phyloP scores from a whole-genome alignment of 2,888 invertebrate species.

The Polia nebulosa region DNA sequence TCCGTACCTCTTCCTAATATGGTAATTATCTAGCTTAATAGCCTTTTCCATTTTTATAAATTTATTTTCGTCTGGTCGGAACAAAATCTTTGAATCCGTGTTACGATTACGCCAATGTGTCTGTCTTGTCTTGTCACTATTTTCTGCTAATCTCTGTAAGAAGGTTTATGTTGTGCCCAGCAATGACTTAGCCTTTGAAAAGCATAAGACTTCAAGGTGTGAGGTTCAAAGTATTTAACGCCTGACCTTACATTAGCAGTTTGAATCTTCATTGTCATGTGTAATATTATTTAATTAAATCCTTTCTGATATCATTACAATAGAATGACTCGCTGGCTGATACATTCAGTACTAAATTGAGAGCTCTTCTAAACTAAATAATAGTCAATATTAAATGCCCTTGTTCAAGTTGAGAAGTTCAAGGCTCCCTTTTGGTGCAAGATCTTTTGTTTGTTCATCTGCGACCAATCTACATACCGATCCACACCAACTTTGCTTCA shows the following conservation, averaged over 20 bases:
- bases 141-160: no score
- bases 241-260: not conserved
- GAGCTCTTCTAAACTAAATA: slow-evolving; percentile 56
- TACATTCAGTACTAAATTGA: slow-evolving; percentile 41
- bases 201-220: not conserved
- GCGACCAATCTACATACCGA: slow-evolving; percentile 54
- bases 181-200: no score
- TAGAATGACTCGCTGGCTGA: slow-evolving; percentile 29
- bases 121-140: not conserved
- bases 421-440: slow-evolving; percentile 57
- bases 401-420: slow-evolving; percentile 63
- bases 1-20: no score
- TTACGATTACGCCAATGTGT: no score
- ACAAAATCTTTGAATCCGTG: not conserved
- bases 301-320: slow-evolving; percentile 22
- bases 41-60: not conserved
- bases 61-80: no score
- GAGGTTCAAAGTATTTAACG: slow-evolving; percentile 1
- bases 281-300: slow-evolving; percentile 36
- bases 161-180: not conserved
- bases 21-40: no score
- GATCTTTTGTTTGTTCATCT: slow-evolving; percentile 59
- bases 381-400: slow-evolving; percentile 57
- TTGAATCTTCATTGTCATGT: not conserved
- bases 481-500: slow-evolving; percentile 21